Evolutionary conservation across 2,888 invertebrate genomes (phyloP).

Genomic region (Hedya salicella): DNA sequence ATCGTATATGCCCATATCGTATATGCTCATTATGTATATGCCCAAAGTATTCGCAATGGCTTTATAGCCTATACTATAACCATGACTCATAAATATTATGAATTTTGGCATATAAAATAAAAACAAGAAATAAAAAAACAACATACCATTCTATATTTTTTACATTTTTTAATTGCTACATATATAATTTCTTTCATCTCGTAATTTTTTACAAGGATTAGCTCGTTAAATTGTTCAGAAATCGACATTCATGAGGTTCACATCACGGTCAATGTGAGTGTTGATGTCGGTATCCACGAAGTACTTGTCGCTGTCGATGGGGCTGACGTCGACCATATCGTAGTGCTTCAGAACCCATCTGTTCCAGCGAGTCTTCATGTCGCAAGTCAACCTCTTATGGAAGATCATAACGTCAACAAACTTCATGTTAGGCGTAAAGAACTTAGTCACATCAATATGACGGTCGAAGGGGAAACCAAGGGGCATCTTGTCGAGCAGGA

Average conservation of each 20-base stretch:
- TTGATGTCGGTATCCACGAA: slow-evolving; percentile 64
- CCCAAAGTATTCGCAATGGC: no score
- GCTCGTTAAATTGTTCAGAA: slow-evolving; percentile 42
- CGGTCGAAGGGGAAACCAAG: slow-evolving; percentile 91
- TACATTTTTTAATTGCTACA: background rate
- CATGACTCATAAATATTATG: no score
- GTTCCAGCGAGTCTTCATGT: slow-evolving; percentile 77
- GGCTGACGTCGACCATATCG: slow-evolving; percentile 61
- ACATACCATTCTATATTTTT: no score
- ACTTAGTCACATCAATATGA: slow-evolving; percentile 83
- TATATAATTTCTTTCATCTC: background rate
- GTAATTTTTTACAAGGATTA: background rate
- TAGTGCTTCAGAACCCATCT: slow-evolving; percentile 71
- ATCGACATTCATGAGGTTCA: slow-evolving; percentile 46
- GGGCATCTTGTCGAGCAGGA: slow-evolving; percentile 86
- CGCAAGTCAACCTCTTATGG: slow-evolving; percentile 82
- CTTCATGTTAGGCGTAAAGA: slow-evolving; percentile 88
- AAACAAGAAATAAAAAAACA: background rate
- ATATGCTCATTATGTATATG: no score
- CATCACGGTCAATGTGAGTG: slow-evolving; percentile 49
- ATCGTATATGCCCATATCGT: no score
- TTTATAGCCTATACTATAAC: no score
- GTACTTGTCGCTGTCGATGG: slow-evolving; percentile 61
- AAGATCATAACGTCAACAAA: slow-evolving; percentile 87
- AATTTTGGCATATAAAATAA: no score